Conservation (phyloP, 2,888 invertebrate species). For the Temnothorax rugatulus region DNA sequence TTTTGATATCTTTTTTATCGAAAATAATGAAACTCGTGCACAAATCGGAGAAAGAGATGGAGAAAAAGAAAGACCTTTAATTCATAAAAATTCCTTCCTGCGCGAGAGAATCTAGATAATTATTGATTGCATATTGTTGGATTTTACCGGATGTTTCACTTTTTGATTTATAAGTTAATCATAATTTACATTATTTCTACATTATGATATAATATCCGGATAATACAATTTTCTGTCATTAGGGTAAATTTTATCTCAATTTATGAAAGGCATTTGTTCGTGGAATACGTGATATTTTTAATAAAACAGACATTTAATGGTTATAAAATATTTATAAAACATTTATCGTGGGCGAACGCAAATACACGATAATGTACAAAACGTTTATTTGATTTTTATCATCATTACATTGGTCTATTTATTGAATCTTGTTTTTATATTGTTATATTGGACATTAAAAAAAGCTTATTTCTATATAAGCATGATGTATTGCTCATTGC, state of each 20-base stretch:
- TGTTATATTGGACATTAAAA: background rate
- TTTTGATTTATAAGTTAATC: conserved; percentile 6
- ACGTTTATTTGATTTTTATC: background rate
- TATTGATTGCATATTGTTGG: conserved; percentile 13
- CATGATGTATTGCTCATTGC: background rate
- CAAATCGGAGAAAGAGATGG: too few relatives aligned
- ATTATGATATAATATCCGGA: conserved; percentile 5
- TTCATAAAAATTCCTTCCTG: conserved; percentile 9
- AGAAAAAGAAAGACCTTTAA: background rate
- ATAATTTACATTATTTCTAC: background rate
- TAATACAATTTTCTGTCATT: background rate
- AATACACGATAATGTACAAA: background rate
- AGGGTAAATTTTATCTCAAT: background rate
- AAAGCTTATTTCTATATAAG: background rate
- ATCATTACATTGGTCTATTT: background rate
- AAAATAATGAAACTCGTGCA: background rate
- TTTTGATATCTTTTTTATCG: background rate
- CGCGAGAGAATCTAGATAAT: background rate
- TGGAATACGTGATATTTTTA: background rate
- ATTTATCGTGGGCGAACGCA: background rate
- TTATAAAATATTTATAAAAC: background rate
- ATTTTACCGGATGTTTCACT: conserved; percentile 3
- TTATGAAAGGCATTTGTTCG: background rate
- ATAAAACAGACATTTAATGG: background rate
- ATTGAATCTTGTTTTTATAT: background rate